phyloP scores from a whole-genome alignment of 2,797 vertebrate genomes.

The Pipistrellus pipistrellus region DNA sequence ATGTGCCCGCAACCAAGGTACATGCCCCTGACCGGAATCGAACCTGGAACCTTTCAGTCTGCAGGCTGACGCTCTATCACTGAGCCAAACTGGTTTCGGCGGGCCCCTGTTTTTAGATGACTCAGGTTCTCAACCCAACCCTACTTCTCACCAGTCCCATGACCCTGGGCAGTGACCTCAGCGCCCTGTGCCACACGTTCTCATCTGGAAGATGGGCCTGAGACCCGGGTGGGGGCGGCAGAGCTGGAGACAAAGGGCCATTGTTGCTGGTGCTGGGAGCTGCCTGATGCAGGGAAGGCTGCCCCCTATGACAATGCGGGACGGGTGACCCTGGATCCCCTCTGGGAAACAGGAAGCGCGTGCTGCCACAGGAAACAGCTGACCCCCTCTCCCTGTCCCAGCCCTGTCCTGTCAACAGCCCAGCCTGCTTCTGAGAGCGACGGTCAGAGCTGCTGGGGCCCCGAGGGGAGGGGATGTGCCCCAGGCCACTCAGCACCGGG shows the following conservation, averaged over 20 bases:
- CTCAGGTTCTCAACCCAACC: neutral
- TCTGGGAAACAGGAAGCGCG: constrained; percentile 75
- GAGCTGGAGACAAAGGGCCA: constrained; percentile 36
- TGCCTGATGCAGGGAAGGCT: constrained; percentile 40
- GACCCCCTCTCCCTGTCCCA: neutral
- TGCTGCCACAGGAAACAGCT: constrained; percentile 60
- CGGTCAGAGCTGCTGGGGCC: neutral
- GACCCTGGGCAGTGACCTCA: neutral
- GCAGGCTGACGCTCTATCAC: too few species aligned
- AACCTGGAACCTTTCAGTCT: too few species aligned
- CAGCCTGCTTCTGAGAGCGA: neutral
- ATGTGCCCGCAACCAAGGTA: too few species aligned
- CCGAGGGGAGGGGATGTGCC: neutral
- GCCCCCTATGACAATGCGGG: neutral
- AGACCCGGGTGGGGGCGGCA: neutral
- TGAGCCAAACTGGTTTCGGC: too few species aligned
- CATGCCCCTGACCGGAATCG: too few species aligned
- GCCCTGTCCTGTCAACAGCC: constrained; percentile 23
- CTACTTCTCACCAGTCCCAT: neutral
- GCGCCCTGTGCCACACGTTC: neutral
- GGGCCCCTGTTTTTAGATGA: neutral
- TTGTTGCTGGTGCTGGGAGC: neutral
- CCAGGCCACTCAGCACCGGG: too few species aligned
- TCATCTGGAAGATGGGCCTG: neutral
- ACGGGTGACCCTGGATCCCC: neutral